Percentiles rank a stretch among this genome's conserved stretches.
Conservation (phyloP, 53 echinoderm and acorn worm genomes). For the Crossaster papposus region DNA sequence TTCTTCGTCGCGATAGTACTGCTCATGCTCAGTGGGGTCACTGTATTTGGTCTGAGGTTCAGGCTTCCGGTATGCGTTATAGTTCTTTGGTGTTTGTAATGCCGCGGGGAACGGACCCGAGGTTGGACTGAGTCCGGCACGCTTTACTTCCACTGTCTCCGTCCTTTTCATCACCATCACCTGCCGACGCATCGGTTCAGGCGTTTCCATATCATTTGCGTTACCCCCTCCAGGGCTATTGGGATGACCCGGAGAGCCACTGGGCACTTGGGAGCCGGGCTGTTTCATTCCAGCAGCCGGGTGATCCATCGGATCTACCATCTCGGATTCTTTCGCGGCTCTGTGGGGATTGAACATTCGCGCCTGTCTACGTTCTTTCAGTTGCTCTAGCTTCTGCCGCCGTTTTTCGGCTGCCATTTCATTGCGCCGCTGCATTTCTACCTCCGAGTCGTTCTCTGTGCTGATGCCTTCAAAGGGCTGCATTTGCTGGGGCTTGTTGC, state of each 20-base stretch:
- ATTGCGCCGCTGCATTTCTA: conserved; percentile 77
- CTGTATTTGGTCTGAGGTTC: conserved; percentile 59
- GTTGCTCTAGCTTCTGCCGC: conserved; percentile 62
- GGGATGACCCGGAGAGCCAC: conserved; percentile 13
- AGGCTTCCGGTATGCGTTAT: conserved; percentile 32
- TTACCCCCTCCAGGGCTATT: conserved; percentile 6
- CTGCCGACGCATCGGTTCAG: conserved; percentile 45
- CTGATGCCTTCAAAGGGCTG: conserved; percentile 84
- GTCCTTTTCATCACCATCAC: conserved; percentile 2
- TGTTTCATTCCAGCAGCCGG: conserved; percentile 46
- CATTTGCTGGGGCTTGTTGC: conserved; percentile 67
- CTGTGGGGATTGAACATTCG: conserved; percentile 67
- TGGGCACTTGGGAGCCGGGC: background rate
- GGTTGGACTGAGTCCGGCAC: conserved; percentile 6
- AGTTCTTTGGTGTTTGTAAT: conserved; percentile 53
- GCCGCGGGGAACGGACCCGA: conserved; percentile 34
- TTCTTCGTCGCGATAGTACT: conserved; percentile 90
- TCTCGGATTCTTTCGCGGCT: conserved; percentile 36
- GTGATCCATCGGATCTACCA: conserved; percentile 51
- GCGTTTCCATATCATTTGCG: conserved; percentile 47
- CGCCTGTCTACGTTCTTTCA: conserved; percentile 79
- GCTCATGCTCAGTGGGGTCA: conserved; percentile 70
- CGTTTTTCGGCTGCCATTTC: conserved; percentile 68
- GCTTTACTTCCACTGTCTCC: conserved; percentile 19
- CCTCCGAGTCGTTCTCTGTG: conserved; percentile 79